phyloP scores from a whole-genome alignment of 2,888 invertebrate species.

The Clistopyga incitator region DNA sequence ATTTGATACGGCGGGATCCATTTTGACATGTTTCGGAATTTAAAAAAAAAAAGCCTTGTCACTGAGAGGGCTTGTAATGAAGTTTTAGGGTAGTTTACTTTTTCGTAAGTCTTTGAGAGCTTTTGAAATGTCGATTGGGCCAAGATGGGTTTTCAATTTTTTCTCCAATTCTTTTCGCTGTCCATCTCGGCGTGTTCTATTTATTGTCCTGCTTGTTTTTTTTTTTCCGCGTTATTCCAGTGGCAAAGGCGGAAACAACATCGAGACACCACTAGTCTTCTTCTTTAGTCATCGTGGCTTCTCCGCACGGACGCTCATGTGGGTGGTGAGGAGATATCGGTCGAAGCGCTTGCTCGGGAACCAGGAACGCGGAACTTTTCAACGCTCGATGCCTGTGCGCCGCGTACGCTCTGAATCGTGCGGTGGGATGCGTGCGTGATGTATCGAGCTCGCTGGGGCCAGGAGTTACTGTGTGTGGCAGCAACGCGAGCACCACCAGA shows the following conservation, averaged over 20 bases:
- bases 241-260: slow-evolving; percentile 11
- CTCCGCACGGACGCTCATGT: slow-evolving; percentile 4
- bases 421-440: slow-evolving; percentile 23
- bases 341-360: slow-evolving; percentile 1
- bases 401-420: slow-evolving; percentile 36
- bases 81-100: no score
- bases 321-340: slow-evolving; percentile 3
- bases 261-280: neutral
- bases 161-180: no score
- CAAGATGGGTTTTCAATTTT: no score
- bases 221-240: neutral
- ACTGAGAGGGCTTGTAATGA: no score
- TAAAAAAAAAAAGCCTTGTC: no score
- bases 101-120: no score
- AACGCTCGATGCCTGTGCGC: slow-evolving; percentile 60
- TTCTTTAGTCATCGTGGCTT: slow-evolving; percentile 30
- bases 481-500: neutral
- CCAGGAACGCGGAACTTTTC: slow-evolving; percentile 51
- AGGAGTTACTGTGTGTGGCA: neutral
- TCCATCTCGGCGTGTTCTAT: no score
- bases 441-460: slow-evolving; percentile 21
- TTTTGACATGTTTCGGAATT: no score
- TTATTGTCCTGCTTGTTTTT: neutral
- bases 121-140: neutral
- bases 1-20: neutral